Evolutionary conservation across 2,888 invertebrate species (phyloP).

Genomic region (Andrena bicolor): DNA sequence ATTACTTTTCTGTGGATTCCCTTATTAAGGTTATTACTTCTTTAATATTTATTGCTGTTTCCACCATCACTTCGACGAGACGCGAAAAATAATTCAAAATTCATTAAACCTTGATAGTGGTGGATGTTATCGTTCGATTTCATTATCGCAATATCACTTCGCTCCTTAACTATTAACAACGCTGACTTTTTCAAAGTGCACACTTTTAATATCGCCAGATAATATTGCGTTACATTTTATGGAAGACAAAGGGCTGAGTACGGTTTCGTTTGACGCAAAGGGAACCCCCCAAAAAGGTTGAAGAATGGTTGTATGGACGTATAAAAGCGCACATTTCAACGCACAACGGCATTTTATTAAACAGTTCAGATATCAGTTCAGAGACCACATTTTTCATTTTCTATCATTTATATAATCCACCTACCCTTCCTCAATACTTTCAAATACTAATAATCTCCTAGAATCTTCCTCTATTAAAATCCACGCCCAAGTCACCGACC

Average conservation of each 20-base stretch:
- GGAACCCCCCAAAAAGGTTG: background rate
- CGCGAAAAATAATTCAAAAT: slow-evolving; percentile 33
- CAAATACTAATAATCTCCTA: too few species aligned
- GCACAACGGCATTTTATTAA: slow-evolving; percentile 52
- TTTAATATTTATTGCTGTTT: slow-evolving; percentile 1
- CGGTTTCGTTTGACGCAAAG: background rate
- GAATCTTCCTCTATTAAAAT: too few species aligned
- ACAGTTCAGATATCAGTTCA: slow-evolving; percentile 45
- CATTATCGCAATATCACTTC: slow-evolving; percentile 25
- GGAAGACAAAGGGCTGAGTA: slow-evolving; percentile 8
- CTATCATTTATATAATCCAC: too few species aligned
- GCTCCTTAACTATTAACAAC: slow-evolving; percentile 29
- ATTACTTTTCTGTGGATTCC: background rate
- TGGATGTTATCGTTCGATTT: slow-evolving; percentile 42
- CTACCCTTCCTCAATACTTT: too few species aligned
- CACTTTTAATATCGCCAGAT: slow-evolving; percentile 36
- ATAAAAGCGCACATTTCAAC: slow-evolving; percentile 22
- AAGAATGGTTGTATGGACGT: background rate
- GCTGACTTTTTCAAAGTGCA: slow-evolving; percentile 13
- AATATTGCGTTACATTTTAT: slow-evolving; percentile 18
- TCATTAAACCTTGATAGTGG: slow-evolving; percentile 35
- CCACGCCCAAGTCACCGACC: too few species aligned
- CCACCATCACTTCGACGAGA: background rate
- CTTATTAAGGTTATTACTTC: slow-evolving; percentile 9
- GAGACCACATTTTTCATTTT: slow-evolving; percentile 21